Evolutionary conservation across 2,888 invertebrate species (phyloP), one percentile per base, ranked within the genome.

Genomic region (Clivina fossor): DNA sequence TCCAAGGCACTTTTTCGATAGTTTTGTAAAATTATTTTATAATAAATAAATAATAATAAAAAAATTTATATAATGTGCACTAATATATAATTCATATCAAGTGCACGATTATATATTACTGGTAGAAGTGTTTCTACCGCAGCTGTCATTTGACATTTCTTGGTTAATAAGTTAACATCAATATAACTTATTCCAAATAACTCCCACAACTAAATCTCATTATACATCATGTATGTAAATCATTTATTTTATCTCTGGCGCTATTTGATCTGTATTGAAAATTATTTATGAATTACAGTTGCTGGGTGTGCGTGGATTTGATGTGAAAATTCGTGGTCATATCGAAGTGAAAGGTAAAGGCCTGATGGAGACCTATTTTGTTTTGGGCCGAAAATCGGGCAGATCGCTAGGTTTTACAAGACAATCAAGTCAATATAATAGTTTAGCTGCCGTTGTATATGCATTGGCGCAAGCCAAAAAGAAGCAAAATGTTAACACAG

Each of bases 281-380:
- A 26, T 7, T 26, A 26, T 32, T 59, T 61, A 41, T 51, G 50
- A n/a, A 50, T 61, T 63, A 18, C 70, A 94, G 92, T 81, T 90
- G 60, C 74, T 92, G 58, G 85, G 85, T 62, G 78, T 80, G 1
- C 78, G 84, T 57, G 90, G 90, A 2, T 92, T 88, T 72, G 80
- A 81, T 60, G 75, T 88, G 30, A 82, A 86, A 64, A 78, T 83
- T 65, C 83, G 96, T n/a, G 96, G 96, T 0, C 76, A 84, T 53
- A 86, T 96, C 54, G 86, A 87, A 58, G 95, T 96, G 20, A 96
- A 96, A 71, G 96, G 96, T 57, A 96, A 96, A 74, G 96, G 96
- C 0, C 84, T 86, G 62, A 95, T 96, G 95, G 88, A 92, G 72
- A 96, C 95, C n/a, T 94, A 88, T 76, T 94, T 90, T 76, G 90